These are phyloP conservation scores for Falco punctatus DNA, from an alignment of 2,113 vertebrate species.

Conservation along the genomic window DNA sequence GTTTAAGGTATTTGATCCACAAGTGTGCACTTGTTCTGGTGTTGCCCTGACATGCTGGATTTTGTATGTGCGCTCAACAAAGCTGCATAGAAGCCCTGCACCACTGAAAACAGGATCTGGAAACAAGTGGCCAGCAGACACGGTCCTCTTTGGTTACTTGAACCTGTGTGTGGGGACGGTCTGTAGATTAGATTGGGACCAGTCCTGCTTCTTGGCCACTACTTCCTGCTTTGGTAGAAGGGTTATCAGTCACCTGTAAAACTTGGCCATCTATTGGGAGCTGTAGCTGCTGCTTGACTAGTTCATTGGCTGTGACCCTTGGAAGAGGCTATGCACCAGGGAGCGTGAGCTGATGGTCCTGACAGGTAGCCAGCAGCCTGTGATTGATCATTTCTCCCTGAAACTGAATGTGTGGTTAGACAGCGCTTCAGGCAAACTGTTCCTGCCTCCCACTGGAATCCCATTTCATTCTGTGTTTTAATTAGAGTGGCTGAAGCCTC, in stretches of 20 bases:
- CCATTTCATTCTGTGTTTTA: not conserved
- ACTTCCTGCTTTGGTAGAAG: not conserved
- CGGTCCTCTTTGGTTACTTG: not conserved
- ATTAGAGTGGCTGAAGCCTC: not conserved
- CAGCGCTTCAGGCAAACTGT: not conserved
- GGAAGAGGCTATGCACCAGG: not conserved
- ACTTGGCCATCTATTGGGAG: not conserved
- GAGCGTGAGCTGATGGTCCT: not conserved
- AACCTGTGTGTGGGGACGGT: not conserved
- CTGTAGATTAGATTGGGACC: not conserved
- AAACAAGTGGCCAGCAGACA: not conserved
- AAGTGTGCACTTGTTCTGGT: not conserved
- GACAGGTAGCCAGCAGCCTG: not conserved
- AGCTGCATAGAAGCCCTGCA: not conserved
- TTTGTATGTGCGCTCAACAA: not conserved
- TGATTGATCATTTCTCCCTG: not conserved
- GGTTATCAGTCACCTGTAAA: not conserved
- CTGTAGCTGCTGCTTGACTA: not conserved
- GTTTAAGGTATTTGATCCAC: not conserved
- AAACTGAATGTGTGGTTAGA: not conserved
- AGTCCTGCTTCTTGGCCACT: not conserved
- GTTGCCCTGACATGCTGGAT: not conserved
- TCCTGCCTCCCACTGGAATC: not conserved
- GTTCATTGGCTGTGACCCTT: not conserved
- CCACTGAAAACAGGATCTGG: not conserved